Conservation (phyloP, 2,113 vertebrate species). For the Larimichthys polyactis region DNA sequence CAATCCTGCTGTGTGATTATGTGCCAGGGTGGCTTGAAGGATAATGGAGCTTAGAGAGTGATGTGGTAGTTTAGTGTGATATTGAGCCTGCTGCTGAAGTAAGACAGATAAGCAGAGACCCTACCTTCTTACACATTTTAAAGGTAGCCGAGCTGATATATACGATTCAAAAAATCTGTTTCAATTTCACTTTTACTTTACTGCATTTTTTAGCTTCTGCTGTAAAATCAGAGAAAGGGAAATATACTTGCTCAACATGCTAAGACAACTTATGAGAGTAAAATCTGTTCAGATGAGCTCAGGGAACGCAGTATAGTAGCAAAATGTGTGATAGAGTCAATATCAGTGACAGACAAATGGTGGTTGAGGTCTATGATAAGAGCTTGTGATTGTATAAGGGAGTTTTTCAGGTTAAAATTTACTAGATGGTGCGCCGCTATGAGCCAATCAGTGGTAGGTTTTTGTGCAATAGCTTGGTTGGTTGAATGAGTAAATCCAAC, state of each 20-base stretch:
- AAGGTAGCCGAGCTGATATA: background rate
- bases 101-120: constrained; percentile 29
- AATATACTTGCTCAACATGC: constrained; percentile 19
- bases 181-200: background rate
- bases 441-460: constrained; percentile 45
- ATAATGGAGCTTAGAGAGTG: constrained; percentile 36
- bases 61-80: constrained; percentile 20
- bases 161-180: background rate
- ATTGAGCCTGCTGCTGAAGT: constrained; percentile 36
- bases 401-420: constrained; percentile 52
- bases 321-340: constrained; percentile 54
- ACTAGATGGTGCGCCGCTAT: background rate
- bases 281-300: constrained; percentile 69
- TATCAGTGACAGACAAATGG: constrained; percentile 11
- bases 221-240: constrained; percentile 4
- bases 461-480: constrained; percentile 76
- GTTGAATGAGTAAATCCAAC: constrained; percentile 60
- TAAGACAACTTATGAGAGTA: constrained; percentile 23
- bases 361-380: constrained; percentile 9
- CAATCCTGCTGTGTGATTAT: constrained; percentile 51
- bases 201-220: background rate
- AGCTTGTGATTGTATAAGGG: constrained; percentile 54
- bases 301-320: constrained; percentile 78
- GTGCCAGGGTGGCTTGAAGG: constrained; percentile 54
- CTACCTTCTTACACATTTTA: background rate